These are phyloP conservation scores for Rhabdophis nuchalis DNA, from an alignment of 2,797 vertebrate genomes.

Conservation along the genomic window DNA sequence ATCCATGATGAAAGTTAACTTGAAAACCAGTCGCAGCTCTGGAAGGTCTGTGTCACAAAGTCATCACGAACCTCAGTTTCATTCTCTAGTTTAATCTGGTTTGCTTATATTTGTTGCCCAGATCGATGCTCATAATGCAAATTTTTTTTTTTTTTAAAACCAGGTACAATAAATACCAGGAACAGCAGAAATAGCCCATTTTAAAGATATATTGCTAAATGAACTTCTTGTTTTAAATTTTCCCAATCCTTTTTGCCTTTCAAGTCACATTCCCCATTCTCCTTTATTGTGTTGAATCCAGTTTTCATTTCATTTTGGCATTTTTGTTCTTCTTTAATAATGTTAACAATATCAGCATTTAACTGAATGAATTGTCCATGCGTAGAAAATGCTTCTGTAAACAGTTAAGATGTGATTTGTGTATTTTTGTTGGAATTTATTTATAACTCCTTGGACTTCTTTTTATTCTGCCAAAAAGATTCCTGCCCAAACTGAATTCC, in stretches of 20 bases:
- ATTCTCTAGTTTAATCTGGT: background rate
- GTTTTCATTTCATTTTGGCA: constrained; percentile 23
- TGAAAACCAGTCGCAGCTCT: background rate
- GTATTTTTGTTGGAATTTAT: constrained; percentile 21
- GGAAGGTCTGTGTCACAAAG: background rate
- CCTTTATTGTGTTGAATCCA: background rate
- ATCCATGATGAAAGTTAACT: background rate
- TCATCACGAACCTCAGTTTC: background rate
- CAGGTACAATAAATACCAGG: background rate
- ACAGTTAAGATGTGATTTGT: constrained; percentile 30
- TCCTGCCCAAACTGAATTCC: background rate
- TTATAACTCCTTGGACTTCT: constrained; percentile 1
- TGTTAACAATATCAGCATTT: constrained; percentile 7
- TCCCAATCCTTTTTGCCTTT: background rate
- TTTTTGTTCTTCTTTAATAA: background rate
- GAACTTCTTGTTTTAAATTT: background rate
- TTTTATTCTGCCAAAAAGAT: constrained; percentile 18
- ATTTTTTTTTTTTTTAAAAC: background rate
- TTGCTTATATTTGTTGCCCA: background rate
- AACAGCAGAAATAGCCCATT: background rate
- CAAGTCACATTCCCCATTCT: background rate
- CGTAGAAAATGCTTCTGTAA: constrained; percentile 47
- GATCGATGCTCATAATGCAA: background rate
- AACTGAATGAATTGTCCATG: constrained; percentile 29
- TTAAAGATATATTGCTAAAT: background rate